A percentile compares a stretch with the other conserved stretches of the same genome.
Evolutionary conservation across 1,140 invertebrate genomes (phyloP).

Genomic region (Heliconius melpomene): DNA sequence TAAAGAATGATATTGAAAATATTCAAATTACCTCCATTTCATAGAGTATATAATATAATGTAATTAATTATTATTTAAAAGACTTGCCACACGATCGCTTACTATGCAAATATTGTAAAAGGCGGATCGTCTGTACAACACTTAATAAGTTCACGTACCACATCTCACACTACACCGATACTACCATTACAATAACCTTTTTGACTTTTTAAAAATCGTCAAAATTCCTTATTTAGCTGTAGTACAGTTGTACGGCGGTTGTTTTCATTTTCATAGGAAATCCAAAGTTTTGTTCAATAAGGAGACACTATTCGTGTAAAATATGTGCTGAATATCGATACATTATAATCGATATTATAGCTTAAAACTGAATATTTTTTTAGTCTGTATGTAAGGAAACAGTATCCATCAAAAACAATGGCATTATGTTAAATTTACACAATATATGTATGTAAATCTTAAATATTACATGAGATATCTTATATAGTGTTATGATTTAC

Average conservation of each 20-base stretch:
- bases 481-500: conserved; percentile 5
- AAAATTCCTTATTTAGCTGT: neutral
- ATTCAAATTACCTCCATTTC: neutral
- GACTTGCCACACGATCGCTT: neutral
- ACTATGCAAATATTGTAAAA: conserved; percentile 20
- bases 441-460: conserved; percentile 1
- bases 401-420: conserved; percentile 8
- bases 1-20: neutral
- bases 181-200: neutral
- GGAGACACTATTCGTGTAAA: neutral
- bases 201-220: neutral
- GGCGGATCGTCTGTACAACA: conserved; percentile 3
- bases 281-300: neutral
- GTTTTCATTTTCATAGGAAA: neutral
- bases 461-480: conserved; percentile 7
- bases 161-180: conserved; percentile 20
- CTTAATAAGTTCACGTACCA: conserved; percentile 7
- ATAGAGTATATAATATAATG: no score
- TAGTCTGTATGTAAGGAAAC: neutral
- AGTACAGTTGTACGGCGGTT: neutral
- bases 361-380: neutral
- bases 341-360: neutral
- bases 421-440: neutral
- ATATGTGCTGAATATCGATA: neutral
- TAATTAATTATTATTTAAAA: neutral